Base-by-base conservation (phyloP, 2,888 invertebrate genomes). In the Penaeus monodon region DNA sequence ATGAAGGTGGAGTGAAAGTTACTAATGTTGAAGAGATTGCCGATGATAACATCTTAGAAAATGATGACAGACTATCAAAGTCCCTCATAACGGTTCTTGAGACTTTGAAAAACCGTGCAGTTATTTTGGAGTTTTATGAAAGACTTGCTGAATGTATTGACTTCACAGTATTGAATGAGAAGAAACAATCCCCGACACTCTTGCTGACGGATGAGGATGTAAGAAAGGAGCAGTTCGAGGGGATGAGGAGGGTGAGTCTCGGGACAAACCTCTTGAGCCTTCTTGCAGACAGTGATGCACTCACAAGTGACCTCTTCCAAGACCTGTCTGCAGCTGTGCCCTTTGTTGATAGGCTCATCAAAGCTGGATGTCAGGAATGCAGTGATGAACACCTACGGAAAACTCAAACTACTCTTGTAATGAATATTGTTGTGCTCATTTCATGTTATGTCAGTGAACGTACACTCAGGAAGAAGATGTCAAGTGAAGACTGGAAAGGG, bases 401-500 rank as follows among this genome's bases (percentile, higher is more conserved):
- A 38, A 89, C 83, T 27, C 84, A 86, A 57, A 49, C 74, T 2
- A 76, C 86, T 22, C 84, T 89, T 65, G 63, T 87, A 20, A 68
- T 87, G 24, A 86, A 87, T 76, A 79, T 84, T 68, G 29, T 89
- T 10, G 81, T 89, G 86, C 78, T 89, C 49, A 65, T 89, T 24
- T 70, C 81, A 10, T 86, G 89, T 29, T 89, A 89, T 78, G 86
- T 81, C 27, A 87, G 66, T 73, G 86, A 86, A 33, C 68, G 84
- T 3, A 70, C 74, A 44, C 49, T 77, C 22, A 89, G 70, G 78
- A 78, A 81, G 49, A 88, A 85, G 27, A 84, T 89, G 82, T n/a
- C 73, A 24, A 82, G 80, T 57, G 78, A 73, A 22, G 88, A 90
- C 81, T 90, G 90, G 90, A 64, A 65, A n/a, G 84, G 80, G 20